Conservation (phyloP, 1,140 invertebrate genomes). For the Bombus fervidus region DNA sequence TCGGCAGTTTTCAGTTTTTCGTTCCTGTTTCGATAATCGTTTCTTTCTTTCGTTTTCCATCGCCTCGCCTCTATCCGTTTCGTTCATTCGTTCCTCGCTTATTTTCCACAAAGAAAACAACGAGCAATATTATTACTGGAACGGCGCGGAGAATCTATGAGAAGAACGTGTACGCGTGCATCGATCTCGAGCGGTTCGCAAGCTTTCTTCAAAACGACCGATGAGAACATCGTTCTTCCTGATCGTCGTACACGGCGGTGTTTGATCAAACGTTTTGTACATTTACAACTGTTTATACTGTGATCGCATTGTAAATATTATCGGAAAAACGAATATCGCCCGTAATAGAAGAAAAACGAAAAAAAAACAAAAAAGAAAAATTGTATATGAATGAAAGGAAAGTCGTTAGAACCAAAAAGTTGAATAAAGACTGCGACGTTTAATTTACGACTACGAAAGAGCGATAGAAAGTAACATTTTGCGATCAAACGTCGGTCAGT, state of each 20-base stretch:
- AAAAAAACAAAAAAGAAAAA: neutral
- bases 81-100: slow-evolving; percentile 13
- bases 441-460: too few species aligned
- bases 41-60: neutral
- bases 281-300: neutral
- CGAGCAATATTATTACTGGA: slow-evolving; percentile 77
- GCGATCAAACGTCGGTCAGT: neutral
- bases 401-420: neutral
- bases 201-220: neutral
- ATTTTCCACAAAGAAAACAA: slow-evolving; percentile 65
- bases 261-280: neutral
- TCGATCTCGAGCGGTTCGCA: slow-evolving; percentile 5
- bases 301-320: neutral
- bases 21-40: neutral
- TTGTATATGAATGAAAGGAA: neutral
- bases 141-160: slow-evolving; percentile 44
- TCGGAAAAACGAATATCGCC: neutral
- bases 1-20: neutral
- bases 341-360: too few species aligned
- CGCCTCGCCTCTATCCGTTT: neutral
- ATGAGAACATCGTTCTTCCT: neutral
- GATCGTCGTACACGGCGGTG: neutral
- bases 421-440: neutral
- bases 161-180: slow-evolving; percentile 36
- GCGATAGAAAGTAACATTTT: neutral